phyloP scores from a whole-genome alignment of 2,888 invertebrate species.

The Dusona sp. region DNA sequence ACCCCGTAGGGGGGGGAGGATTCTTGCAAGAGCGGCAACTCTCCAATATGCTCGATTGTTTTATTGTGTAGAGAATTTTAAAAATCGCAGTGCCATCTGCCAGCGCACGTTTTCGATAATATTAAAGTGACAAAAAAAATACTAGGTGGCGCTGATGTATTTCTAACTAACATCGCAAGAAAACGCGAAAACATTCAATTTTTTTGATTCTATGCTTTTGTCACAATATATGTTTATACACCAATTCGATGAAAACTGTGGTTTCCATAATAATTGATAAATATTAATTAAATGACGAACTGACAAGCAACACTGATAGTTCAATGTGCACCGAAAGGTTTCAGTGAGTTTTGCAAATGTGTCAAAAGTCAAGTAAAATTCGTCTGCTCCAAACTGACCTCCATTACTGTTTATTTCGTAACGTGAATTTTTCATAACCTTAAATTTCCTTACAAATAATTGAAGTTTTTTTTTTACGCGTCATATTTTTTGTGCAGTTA shows the following conservation, averaged over 20 bases:
- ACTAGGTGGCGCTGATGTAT: not conserved
- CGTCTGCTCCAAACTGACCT: conserved; percentile 19
- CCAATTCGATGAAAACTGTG: not conserved
- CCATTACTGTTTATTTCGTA: not conserved
- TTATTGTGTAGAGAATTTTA: not conserved
- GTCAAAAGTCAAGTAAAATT: not conserved
- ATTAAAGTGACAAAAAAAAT: not conserved
- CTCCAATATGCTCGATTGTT: not conserved
- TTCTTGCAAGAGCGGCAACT: not conserved
- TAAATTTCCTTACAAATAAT: not conserved
- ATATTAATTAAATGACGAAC: not conserved
- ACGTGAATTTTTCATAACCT: not conserved
- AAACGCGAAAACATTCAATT: too few relatives aligned
- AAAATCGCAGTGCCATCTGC: not conserved
- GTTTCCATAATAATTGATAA: not conserved
- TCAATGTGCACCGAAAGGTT: not conserved
- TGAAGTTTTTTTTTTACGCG: not conserved
- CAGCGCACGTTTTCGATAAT: too few relatives aligned
- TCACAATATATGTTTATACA: not conserved
- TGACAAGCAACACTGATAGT: not conserved
- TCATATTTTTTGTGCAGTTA: not conserved
- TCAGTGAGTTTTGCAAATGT: not conserved
- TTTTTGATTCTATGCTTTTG: not conserved
- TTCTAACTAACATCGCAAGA: too few relatives aligned
- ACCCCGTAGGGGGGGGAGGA: not conserved